A percentile compares a stretch with the other conserved stretches of the same genome.
phyloP scores from a whole-genome alignment of 2,888 invertebrate species.

The Adelognathus sp. region DNA sequence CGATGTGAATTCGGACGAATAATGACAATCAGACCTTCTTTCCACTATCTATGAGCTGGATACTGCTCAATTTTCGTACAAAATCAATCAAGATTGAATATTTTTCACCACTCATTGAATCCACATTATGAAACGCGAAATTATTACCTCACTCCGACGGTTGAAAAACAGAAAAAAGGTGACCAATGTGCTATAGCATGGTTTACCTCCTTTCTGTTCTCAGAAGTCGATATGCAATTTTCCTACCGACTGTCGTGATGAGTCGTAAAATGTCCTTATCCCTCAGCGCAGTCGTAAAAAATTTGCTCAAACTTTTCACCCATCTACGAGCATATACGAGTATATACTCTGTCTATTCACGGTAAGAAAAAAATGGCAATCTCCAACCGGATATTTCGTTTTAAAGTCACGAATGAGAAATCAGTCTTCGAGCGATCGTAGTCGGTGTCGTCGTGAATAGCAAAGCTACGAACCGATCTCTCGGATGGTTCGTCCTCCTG shows the following conservation, averaged over 20 bases:
- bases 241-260: background rate
- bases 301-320: background rate
- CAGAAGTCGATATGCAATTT: background rate
- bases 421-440: slow-evolving; percentile 47
- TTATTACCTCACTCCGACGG: too few relatives aligned
- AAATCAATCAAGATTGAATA: too few relatives aligned
- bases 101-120: too few relatives aligned
- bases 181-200: too few relatives aligned
- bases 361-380: slow-evolving; percentile 12
- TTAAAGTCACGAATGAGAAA: slow-evolving; percentile 47
- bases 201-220: too few relatives aligned
- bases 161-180: too few relatives aligned
- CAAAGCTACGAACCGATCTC: slow-evolving; percentile 56
- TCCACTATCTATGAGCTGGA: too few relatives aligned
- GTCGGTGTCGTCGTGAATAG: slow-evolving; percentile 58
- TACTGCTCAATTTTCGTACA: too few relatives aligned
- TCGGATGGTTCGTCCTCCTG: slow-evolving; percentile 39
- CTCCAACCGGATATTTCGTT: slow-evolving; percentile 10
- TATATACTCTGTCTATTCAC: background rate
- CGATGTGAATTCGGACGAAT: too few relatives aligned
- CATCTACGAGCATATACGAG: background rate
- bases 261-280: background rate
- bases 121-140: too few relatives aligned
- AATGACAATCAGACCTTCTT: too few relatives aligned
- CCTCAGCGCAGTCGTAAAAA: background rate